A percentile compares a stretch with the other conserved stretches of the same genome.
These are phyloP conservation scores for Chymomyza amoena DNA, from an alignment of 2,888 invertebrate genomes.

Conservation along the genomic window DNA sequence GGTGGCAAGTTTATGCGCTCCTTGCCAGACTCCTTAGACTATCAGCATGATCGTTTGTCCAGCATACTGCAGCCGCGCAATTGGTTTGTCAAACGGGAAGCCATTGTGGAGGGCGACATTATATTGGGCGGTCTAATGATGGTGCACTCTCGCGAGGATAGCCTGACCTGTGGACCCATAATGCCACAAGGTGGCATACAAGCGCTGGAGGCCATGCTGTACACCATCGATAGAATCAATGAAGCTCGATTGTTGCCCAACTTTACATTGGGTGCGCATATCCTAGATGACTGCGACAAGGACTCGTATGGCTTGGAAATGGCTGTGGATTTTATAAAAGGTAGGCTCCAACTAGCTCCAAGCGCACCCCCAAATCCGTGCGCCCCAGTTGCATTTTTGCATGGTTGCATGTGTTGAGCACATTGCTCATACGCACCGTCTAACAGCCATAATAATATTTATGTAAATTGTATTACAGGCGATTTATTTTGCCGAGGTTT, in stretches of 20 bases:
- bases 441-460: conserved; percentile 15
- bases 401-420: neutral
- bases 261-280: conserved; percentile 89
- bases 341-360: conserved; percentile 79
- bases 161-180: conserved; percentile 89
- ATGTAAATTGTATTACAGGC: conserved; percentile 25
- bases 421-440: conserved; percentile 24
- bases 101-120: conserved; percentile 90
- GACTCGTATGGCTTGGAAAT: conserved; percentile 95
- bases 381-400: neutral
- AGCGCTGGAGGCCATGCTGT: conserved; percentile 93
- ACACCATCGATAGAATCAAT: conserved; percentile 88
- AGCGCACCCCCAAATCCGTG: neutral
- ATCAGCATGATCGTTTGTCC: conserved; percentile 54
- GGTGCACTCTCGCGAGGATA: conserved; percentile 92
- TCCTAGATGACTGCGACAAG: conserved; percentile 94
- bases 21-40: conserved; percentile 71
- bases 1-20: conserved; percentile 66
- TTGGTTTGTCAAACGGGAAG: conserved; percentile 89
- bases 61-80: conserved; percentile 65
- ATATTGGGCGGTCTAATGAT: conserved; percentile 94
- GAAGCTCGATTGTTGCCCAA: conserved; percentile 83
- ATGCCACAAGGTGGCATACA: conserved; percentile 94
- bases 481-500: neutral
- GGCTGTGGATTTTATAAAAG: conserved; percentile 95